Base-by-base conservation (phyloP, 1,140 invertebrate species). In the Maconellicoccus hirsutus region DNA sequence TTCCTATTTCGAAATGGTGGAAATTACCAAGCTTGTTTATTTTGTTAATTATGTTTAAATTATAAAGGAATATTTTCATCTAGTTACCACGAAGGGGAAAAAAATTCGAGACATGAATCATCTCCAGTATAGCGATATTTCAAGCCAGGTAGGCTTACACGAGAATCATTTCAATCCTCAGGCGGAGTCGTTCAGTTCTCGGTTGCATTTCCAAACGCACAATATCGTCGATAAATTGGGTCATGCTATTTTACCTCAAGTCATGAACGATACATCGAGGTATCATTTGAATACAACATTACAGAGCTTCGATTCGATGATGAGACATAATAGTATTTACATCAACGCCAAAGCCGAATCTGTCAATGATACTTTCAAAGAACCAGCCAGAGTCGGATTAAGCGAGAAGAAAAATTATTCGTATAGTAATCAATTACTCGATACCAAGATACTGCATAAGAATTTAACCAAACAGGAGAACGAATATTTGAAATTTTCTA, bases 181-280 rank as follows among this genome's bases (percentile, higher is more conserved):
- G 16, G 10, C 61, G 2, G 61, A 66, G 3, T 26, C 61, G 25
- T 23, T 66, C 16, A 12, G 10, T 26, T 25, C 61, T 26, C 61
- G 61, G 8, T 23, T 66, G 19, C 61, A 66, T 23, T 66, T 66
- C 25, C 61, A 66, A 66, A 66, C 22, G 2, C 21, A 66, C 19
- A 66, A 66, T 25, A 66, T 66, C 25, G 61, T 26, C 61, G 61
- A 66, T 26, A 66, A 66, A 26, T 26, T 66, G 22, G 61, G 61
- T 66, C 61, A 66, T 66, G 21, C 61, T 23, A 66, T 66, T 66
- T 25, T 66, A 66, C 61, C 61, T 66, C 61, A 66, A 66, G 61
- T 66, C 3, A 66, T 66, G 61, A 66, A 66, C 25, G 61, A 66
- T 25, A 66, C 61, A 10, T 66, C 22, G 10, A 66, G 61, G 25